These are phyloP conservation scores for Cepaea nemoralis DNA, from an alignment of 1,140 invertebrate species.

Conservation along the genomic window DNA sequence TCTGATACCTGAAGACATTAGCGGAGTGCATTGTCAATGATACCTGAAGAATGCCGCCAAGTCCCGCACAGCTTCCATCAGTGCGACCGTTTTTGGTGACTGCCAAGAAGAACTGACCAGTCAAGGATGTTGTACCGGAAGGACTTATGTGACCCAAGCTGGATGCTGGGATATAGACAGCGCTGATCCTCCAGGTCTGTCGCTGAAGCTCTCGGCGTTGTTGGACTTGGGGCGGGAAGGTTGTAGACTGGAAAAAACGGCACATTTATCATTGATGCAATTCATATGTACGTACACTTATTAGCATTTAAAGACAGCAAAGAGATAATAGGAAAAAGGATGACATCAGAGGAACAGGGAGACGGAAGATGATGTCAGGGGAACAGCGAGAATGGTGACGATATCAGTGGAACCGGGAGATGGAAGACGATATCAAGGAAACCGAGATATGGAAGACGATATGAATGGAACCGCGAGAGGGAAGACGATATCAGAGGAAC, in stretches of 20 bases:
- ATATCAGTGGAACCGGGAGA: no score
- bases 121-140: constrained; percentile 3
- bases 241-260: not conserved
- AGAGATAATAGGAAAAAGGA: no score
- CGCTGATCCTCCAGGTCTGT: constrained; percentile 6
- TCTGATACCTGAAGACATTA: no score
- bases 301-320: not conserved
- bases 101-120: constrained; percentile 18
- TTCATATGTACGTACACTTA: not conserved
- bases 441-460: no score
- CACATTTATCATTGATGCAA: not conserved
- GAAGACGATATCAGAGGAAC: no score
- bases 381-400: no score
- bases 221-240: not conserved
- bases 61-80: constrained; percentile 24
- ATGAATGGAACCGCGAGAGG: no score
- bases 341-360: no score
- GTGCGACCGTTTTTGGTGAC: constrained; percentile 17
- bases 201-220: not conserved
- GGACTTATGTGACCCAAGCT: not conserved
- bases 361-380: no score
- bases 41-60: constrained; percentile 27
- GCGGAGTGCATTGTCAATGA: no score
- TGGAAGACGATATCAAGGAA: no score
- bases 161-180: not conserved